Evolutionary conservation across 37 sponge, comb jelly and placozoan species (phyloP).

Genomic region (Cliona cf. orientalis): DNA sequence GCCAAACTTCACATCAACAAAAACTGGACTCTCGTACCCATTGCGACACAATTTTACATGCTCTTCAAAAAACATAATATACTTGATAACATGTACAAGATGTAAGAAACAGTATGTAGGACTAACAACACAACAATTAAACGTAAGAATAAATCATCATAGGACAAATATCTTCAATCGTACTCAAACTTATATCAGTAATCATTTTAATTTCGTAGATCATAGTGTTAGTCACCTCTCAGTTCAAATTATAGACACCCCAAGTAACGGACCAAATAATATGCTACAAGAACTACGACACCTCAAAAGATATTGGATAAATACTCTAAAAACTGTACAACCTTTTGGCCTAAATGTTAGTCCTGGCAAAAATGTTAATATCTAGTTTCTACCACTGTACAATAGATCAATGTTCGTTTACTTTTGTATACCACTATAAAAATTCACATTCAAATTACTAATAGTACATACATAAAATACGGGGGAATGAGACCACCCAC

Average conservation of each 20-base stretch:
- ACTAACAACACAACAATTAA: neutral
- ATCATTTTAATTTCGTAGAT: conserved; percentile 31
- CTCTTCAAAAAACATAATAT: conserved; percentile 18
- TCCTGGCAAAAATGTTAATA: neutral
- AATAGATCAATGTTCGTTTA: neutral
- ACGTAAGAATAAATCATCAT: conserved; percentile 14
- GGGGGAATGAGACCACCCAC: neutral
- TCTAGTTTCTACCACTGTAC: neutral
- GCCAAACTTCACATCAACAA: neutral
- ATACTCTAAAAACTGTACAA: neutral
- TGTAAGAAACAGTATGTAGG: conserved; percentile 46
- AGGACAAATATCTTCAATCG: conserved; percentile 4
- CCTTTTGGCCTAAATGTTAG: neutral
- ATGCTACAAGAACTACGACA: neutral
- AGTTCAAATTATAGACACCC: neutral
- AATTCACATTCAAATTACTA: neutral
- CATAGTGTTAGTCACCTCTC: conserved; percentile 11
- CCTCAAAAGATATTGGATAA: neutral
- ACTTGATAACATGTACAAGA: conserved; percentile 34
- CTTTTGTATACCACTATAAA: neutral
- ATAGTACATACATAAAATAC: neutral
- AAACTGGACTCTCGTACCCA: neutral
- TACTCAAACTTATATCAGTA: neutral
- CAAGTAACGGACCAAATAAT: too few relatives aligned
- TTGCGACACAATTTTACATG: conserved; percentile 12